phyloP scores from a whole-genome alignment of 2,888 invertebrate species.

The Dicroscelio sp. region DNA sequence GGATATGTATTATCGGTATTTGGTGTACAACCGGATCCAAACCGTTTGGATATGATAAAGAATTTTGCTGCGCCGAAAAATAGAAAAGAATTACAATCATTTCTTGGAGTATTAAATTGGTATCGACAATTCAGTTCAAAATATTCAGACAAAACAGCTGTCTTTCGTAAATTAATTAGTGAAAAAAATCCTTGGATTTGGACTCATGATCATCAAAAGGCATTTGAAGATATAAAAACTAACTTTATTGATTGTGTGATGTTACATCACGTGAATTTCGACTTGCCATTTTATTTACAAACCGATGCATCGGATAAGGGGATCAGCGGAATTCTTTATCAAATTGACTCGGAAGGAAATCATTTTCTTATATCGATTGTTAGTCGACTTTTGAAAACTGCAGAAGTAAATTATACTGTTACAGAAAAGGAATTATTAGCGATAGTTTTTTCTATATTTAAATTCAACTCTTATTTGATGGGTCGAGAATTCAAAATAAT shows the following conservation, averaged over 20 bases:
- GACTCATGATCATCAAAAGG: conserved; percentile 2
- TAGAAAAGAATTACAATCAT: conserved; percentile 83
- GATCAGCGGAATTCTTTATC: conserved; percentile 31
- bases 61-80: conserved; percentile 84
- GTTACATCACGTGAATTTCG: conserved; percentile 19
- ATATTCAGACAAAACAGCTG: conserved; percentile 39
- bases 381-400: conserved; percentile 3
- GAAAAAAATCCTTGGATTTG: conserved; percentile 37
- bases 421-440: conserved; percentile 44
- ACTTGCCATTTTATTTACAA: conserved; percentile 37
- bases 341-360: not conserved
- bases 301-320: conserved; percentile 46
- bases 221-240: conserved; percentile 36
- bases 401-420: conserved; percentile 36
- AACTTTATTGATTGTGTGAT: conserved; percentile 41
- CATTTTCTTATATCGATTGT: conserved; percentile 12
- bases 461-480: conserved; percentile 43
- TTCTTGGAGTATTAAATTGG: conserved; percentile 81
- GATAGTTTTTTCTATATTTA: conserved; percentile 39
- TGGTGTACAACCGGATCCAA: conserved; percentile 54
- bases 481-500: conserved; percentile 28
- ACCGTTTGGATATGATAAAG: conserved; percentile 79
- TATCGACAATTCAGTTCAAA: conserved; percentile 70
- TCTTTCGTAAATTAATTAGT: conserved; percentile 58
- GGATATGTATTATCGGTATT: conserved; percentile 63